These are phyloP conservation scores for Eleutherodactylus coqui DNA, from an alignment of 2,797 vertebrate genomes.

Conservation along the genomic window DNA sequence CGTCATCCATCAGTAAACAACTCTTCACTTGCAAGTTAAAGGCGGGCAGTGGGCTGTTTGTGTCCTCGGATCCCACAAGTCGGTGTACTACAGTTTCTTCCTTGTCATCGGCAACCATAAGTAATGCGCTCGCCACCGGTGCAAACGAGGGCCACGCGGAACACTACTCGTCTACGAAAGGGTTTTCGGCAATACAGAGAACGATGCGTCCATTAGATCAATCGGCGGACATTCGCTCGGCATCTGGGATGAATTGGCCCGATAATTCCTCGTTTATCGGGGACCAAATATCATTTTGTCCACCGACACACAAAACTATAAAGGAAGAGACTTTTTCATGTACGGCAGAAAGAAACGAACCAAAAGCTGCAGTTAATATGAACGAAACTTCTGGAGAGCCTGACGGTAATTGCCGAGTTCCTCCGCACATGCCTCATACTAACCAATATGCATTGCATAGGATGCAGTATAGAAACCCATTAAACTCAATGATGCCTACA, in stretches of 20 bases:
- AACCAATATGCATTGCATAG: slow-evolving; percentile 90
- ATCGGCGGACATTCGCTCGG: slow-evolving; percentile 67
- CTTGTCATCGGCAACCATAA: slow-evolving; percentile 79
- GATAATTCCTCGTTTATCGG: slow-evolving; percentile 75
- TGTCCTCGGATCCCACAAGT: slow-evolving; percentile 76
- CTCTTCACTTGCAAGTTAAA: slow-evolving; percentile 90
- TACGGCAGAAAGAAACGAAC: slow-evolving; percentile 74
- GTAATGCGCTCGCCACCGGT: slow-evolving; percentile 75
- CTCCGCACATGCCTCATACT: slow-evolving; percentile 91
- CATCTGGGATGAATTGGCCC: slow-evolving; percentile 68
- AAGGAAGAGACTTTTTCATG: slow-evolving; percentile 77
- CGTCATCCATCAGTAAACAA: slow-evolving; percentile 93
- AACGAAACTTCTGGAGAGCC: slow-evolving; percentile 80
- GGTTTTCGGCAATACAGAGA: slow-evolving; percentile 83
- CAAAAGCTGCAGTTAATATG: slow-evolving; percentile 80
- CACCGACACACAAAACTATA: slow-evolving; percentile 71
- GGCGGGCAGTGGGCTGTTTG: slow-evolving; percentile 76
- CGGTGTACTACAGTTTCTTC: slow-evolving; percentile 76
- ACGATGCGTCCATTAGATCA: slow-evolving; percentile 78
- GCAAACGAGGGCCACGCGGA: slow-evolving; percentile 74
- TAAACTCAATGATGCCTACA: slow-evolving; percentile 87
- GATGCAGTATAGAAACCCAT: slow-evolving; percentile 92
- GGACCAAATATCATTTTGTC: slow-evolving; percentile 75
- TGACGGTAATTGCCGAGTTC: slow-evolving; percentile 89
- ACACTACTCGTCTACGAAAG: slow-evolving; percentile 78